Evolutionary conservation across 2,797 vertebrate genomes (phyloP), one percentile per base, ranked within the genome.

Genomic region (Chaenodraco wilsoni): DNA sequence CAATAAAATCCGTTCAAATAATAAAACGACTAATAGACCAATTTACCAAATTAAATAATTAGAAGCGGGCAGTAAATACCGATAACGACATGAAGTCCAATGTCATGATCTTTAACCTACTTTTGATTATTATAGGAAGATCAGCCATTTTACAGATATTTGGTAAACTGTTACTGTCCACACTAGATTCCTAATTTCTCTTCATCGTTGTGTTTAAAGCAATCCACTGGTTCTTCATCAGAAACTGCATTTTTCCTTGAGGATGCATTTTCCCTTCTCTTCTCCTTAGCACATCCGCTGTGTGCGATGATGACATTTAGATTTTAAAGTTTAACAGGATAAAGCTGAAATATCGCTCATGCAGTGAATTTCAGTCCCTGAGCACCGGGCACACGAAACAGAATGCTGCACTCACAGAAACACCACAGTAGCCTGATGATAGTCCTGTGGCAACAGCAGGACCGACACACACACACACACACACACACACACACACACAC

Each of bases 321-420:
- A 67, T 73, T 66, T 33, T 44, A 46, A 55, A 51, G 51, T 65
- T 63, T 40, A 52, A 61, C 33, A 37, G 33, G 33, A 37, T 37
- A 62, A 45, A 57, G 54, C 65, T 68, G 76, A 63, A 55, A 59
- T 49, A 31, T 60, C 19, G 56, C 51, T 23, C 37, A 17, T 11
- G 33, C 33, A 33, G 33, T 33, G 69, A 8, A 12, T 78, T 69
- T 52, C 17, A 13, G 46, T 61, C 23, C 60, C 9, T 33, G 31
- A 73, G 75, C 61, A 19, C 23, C 46, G 67, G 50, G 68, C 65
- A 80, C 78, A 84, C 65, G 74, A 73, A 65, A n/a, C 21, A 84
- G 73, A 81, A 65, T 50, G 70, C 63, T 45, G 65, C 74, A 37
- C 70, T 71, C 59, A 76, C 69, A 75, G 59, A 83, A 84, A 80